These are phyloP conservation scores for Nansenia antarctica DNA, from an alignment of 2,113 vertebrate genomes.

Conservation along the genomic window DNA sequence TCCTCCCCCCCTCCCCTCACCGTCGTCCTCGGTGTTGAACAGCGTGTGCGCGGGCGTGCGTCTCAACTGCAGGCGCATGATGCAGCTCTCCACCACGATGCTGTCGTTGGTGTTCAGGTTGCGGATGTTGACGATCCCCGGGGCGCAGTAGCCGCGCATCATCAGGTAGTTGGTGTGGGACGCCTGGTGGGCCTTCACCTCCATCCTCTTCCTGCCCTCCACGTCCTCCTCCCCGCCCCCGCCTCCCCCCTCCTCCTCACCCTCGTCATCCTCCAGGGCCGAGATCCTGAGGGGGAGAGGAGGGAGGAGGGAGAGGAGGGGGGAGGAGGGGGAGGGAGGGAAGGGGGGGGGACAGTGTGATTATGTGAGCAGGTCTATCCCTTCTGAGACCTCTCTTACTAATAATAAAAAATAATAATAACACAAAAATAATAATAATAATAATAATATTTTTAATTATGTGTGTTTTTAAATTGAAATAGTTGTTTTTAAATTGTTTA, in stretches of 20 bases:
- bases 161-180: no score
- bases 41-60: neutral
- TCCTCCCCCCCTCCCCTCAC: conserved; percentile 59
- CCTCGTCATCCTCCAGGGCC: conserved; percentile 12
- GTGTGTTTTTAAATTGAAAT: conserved; percentile 57
- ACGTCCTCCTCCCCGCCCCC: no score
- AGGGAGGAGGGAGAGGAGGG: no score
- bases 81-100: conserved; percentile 54
- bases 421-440: conserved; percentile 63
- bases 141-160: no score
- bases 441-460: no score
- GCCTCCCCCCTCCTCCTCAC: no score
- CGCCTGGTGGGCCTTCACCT: no score
- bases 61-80: conserved; percentile 55
- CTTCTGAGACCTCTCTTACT: no score
- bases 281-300: conserved; percentile 22
- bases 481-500: conserved; percentile 69
- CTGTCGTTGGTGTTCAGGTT: no score
- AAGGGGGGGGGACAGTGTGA: conserved; percentile 42
- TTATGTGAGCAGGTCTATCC: no score
- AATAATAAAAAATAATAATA: conserved; percentile 63
- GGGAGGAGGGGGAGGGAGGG: conserved; percentile 9
- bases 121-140: no score
- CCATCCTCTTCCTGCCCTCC: no score
- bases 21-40: conserved; percentile 46